These are phyloP conservation scores for Bergia puertoricense DNA, from an alignment of 92 coral and sea anemone genomes.

Conservation along the genomic window DNA sequence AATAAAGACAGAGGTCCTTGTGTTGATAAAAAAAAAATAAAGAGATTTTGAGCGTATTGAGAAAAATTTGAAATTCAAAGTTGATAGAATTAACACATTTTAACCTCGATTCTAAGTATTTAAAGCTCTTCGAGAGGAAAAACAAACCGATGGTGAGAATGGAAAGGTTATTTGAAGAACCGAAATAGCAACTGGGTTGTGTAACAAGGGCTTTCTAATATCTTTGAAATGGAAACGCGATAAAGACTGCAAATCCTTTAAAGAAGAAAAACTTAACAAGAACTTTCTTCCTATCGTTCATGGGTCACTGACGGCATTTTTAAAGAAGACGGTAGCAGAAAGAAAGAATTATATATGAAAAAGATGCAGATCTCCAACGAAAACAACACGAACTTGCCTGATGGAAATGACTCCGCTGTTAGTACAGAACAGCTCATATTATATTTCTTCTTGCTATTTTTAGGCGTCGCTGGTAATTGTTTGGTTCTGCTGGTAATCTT, in stretches of 20 bases:
- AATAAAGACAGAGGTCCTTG: slow-evolving; percentile 4
- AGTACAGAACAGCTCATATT: slow-evolving; percentile 26
- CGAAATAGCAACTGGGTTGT: neutral
- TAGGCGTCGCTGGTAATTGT: slow-evolving; percentile 53
- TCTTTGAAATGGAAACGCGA: neutral
- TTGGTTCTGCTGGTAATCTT: slow-evolving; percentile 52
- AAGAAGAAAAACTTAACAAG: neutral
- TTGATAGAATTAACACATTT: neutral
- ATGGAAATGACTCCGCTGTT: neutral
- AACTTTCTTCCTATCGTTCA: neutral
- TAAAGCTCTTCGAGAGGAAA: neutral
- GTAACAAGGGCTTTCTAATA: neutral
- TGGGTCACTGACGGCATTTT: neutral
- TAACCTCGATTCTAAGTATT: slow-evolving; percentile 6
- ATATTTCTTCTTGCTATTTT: slow-evolving; percentile 42
- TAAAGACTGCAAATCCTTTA: neutral
- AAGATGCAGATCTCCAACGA: neutral
- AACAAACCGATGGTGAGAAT: neutral
- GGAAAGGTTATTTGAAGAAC: neutral
- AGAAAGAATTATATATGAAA: neutral
- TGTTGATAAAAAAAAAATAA: slow-evolving; percentile 25
- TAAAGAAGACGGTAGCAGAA: neutral
- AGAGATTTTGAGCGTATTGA: neutral
- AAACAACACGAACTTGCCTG: slow-evolving; percentile 4
- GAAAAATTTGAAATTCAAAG: slow-evolving; percentile 26